Percentiles rank a stretch among this genome's conserved stretches.
Evolutionary conservation across 2,113 vertebrate genomes (phyloP).

Genomic region (Thamnophis sirtalis): DNA sequence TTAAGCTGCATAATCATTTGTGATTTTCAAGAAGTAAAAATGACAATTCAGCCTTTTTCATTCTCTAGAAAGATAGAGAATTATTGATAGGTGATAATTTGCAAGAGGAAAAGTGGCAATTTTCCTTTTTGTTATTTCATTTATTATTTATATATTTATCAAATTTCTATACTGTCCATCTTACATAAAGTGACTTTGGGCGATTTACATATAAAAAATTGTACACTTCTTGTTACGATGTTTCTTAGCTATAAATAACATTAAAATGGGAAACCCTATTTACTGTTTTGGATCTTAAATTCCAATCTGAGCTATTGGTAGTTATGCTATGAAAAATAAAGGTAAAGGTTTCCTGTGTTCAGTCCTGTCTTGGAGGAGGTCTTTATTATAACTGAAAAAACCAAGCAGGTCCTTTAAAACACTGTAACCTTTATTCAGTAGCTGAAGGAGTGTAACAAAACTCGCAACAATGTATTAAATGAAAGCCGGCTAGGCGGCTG

Average conservation of each 20-base stretch:
- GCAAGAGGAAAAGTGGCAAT: constrained; percentile 19
- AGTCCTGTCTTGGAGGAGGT: not conserved
- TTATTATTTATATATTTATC: not conserved
- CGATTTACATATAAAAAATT: not conserved
- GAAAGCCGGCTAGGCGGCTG: no score
- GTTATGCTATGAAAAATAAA: not conserved
- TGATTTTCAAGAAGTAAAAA: constrained; percentile 28
- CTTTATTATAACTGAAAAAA: no score
- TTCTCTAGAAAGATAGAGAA: constrained; percentile 8
- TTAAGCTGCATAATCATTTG: constrained; percentile 14
- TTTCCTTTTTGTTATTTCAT: constrained; percentile 33
- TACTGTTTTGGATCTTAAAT: constrained; percentile 13
- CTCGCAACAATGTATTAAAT: no score
- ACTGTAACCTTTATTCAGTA: no score
- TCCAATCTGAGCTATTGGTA: not conserved
- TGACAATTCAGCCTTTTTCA: constrained; percentile 17
- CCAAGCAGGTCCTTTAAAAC: no score
- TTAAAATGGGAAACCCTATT: constrained; percentile 30
- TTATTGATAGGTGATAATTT: constrained; percentile 44
- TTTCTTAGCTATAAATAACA: constrained; percentile 41
- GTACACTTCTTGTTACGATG: constrained; percentile 11
- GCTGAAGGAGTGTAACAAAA: no score
- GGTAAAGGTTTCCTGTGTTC: not conserved
- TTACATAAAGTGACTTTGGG: not conserved
- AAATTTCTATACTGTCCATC: not conserved